Evolutionary conservation across 2,113 vertebrate species (phyloP).

Genomic region (Meles meles): DNA sequence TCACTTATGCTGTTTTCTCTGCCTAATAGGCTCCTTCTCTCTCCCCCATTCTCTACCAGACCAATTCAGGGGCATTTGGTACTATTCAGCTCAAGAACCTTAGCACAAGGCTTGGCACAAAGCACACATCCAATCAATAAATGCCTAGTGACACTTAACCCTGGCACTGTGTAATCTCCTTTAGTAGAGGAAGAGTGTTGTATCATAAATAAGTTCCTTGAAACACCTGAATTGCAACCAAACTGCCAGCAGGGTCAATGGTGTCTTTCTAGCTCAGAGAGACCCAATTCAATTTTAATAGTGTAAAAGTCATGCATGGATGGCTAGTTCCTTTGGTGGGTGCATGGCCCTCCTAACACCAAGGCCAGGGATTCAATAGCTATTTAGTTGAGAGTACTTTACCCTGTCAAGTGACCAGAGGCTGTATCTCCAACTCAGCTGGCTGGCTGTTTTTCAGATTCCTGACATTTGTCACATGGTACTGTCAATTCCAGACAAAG

Average conservation of each 20-base stretch:
- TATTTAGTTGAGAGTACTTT: constrained; percentile 18
- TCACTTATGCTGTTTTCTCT: background rate
- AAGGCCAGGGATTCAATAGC: background rate
- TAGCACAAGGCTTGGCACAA: background rate
- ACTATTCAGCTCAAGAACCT: background rate
- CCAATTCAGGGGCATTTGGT: background rate
- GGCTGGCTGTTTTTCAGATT: background rate
- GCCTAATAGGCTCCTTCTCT: background rate
- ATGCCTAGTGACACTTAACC: background rate
- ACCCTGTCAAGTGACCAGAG: background rate
- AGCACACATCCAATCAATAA: background rate
- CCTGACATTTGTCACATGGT: constrained; percentile 43
- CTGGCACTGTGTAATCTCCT: background rate
- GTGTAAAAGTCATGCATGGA: background rate
- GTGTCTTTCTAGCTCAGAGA: background rate
- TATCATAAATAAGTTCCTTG: background rate
- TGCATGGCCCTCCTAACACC: constrained; percentile 4
- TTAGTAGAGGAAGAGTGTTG: background rate
- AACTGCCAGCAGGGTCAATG: background rate
- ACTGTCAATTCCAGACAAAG: background rate
- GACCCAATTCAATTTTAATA: constrained; percentile 15
- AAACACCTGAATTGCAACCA: background rate
- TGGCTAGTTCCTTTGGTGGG: background rate
- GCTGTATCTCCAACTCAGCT: background rate
- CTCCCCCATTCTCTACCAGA: background rate